Base-by-base conservation (phyloP, 2,113 vertebrate species). In the Zosterops borbonicus region DNA sequence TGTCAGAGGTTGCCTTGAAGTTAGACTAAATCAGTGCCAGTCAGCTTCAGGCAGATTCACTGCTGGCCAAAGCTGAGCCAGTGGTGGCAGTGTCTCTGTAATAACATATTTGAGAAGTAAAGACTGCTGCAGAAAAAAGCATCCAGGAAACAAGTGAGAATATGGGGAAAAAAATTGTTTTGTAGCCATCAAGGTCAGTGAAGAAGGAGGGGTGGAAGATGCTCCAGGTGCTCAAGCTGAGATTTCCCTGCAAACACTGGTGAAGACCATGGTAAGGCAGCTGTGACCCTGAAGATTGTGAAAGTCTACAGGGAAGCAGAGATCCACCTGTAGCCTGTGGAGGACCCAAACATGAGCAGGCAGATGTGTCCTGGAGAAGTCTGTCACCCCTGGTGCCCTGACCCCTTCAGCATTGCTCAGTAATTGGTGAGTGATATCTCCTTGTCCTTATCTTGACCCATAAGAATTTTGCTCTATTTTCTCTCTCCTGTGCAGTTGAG, bases 31-130 rank as follows among this genome's bases (percentile, higher is more conserved):
- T 9, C 29, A 21, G 6, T 37, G 8, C 29, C 23, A 63, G 25
- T 5, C 2, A 3, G 10, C 19, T 52, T 29, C 42, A 77, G 42
- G 31, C 0, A 1, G 28, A 89, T 6, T 3, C 1, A 2, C 8
- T 4, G 3, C 41, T 50, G 22, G 9, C 27, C 49, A 76, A 65
- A 59, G 12, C 35, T 65, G 46, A 70, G 9, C 2, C 12, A 39
- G 4, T 7, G n/a, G 17, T 27, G 15, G 27, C 20, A 47, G 5
- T 16, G 11, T 4, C n/a, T 63, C 20, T 68, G 16, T 29, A 20
- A 68, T 15, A 47, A 31, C 7, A 8, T 29, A 27, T 9, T 46
- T 53, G 52, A 62, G 28, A 70, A 77, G 4, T 44, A 67, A 60
- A 65, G 62, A 14, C 7, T 25, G 9, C 37, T 56, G 9, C 3